Evolutionary conservation across 2,888 invertebrate species (phyloP), one percentile per base, ranked within the genome.

Genomic region (Chrysolina americana): DNA sequence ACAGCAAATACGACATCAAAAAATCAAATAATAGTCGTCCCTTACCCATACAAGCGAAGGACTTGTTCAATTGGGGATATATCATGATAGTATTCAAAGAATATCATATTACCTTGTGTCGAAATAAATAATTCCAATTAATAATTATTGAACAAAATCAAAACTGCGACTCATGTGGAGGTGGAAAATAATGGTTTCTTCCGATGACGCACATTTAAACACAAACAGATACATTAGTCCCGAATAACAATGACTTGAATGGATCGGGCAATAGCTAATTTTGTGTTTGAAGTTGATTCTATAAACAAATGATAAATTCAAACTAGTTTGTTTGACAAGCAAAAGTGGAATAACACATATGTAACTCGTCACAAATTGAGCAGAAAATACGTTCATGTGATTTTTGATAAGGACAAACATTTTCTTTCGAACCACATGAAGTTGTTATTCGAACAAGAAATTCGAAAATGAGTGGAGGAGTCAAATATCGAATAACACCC

Each of bases 271-370:
- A 36, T 28, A 28, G 15, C 28, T 59, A 28, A 59, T 59, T 59
- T 36, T 23, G 59, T 15, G 15, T 36, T 59, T 59, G 36, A 21
- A 21, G 53, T 21, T 53, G 48, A n/a, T 17, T 50, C 50, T 66
- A 66, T 68, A 68, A 56, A 68, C 68, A 68, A 68, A 56, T 19
- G 41, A 68, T 68, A 68, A 68, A 68, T 68, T 68, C 41, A 17
- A 15, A 36, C 17, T 15, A 4, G 50, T 53, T 68, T 41, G 53
- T 68, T 68, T 36, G 68, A 68, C 68, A 41, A 41, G 41, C 23
- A 23, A 17, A 53, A 53, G 41, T 53, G 36, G 68, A 41, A 41
- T 17, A 36, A 21, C 17, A 53, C 50, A 56, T 50, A 41, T 53
- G 53, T 53, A 41, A 28, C 36, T 56, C 36, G 21, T 65, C 65